phyloP scores from a whole-genome alignment of 2,797 vertebrate species.

The Chiropotes sagulatus region DNA sequence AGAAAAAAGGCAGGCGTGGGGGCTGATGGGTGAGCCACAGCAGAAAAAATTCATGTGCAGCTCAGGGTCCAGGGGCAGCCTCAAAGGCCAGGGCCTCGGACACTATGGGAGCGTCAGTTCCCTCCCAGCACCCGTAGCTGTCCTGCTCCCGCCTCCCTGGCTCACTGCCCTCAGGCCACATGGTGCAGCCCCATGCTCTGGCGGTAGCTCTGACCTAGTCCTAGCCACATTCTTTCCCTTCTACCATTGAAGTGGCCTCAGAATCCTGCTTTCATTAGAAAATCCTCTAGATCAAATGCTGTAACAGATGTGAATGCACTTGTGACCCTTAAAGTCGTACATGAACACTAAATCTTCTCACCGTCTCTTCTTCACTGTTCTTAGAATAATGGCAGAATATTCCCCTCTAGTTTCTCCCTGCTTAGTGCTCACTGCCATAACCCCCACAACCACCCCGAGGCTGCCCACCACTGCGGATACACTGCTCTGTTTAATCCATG shows the following conservation, averaged over 20 bases:
- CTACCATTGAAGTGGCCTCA: not conserved
- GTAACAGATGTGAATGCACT: not conserved
- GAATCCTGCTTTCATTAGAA: not conserved
- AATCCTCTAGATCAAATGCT: not conserved
- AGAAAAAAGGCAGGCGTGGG: not conserved
- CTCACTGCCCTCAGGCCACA: not conserved
- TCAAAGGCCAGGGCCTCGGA: not conserved
- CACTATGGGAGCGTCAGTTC: fast-evolving
- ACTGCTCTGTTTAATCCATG: not conserved
- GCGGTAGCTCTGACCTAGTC: not conserved
- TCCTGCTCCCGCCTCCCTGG: not conserved
- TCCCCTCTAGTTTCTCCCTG: not conserved
- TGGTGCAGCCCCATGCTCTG: not conserved
- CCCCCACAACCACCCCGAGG: not conserved
- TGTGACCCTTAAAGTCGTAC: not conserved
- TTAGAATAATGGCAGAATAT: not conserved
- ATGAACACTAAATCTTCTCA: not conserved
- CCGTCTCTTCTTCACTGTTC: not conserved
- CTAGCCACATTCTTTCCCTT: not conserved
- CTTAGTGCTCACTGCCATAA: not conserved
- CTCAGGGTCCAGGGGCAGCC: not conserved
- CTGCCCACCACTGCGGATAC: not conserved
- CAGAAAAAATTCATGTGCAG: not conserved
- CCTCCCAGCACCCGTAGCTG: not conserved
- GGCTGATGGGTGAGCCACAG: not conserved